phyloP scores from a whole-genome alignment of 2,113 vertebrate genomes.

The Megaptera novaeangliae region DNA sequence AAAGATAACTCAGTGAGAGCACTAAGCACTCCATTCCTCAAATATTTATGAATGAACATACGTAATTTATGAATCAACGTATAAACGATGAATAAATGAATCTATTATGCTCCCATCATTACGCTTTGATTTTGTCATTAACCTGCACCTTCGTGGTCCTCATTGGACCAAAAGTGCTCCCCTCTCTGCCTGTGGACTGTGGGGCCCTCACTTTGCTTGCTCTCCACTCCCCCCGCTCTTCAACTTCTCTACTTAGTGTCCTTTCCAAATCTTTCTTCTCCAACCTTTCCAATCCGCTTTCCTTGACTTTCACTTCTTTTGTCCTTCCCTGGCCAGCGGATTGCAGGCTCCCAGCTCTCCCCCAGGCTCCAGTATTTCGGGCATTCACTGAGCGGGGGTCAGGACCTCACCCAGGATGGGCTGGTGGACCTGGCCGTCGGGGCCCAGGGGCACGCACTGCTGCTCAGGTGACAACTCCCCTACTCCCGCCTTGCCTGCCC shows the following conservation, averaged over 20 bases:
- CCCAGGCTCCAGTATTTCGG: constrained; percentile 81
- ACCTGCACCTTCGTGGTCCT: background rate
- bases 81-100: background rate
- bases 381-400: constrained; percentile 79
- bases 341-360: constrained; percentile 65
- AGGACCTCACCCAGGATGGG: constrained; percentile 81
- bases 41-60: background rate
- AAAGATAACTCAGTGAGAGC: background rate
- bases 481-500: fast-evolving
- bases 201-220: too few relatives aligned
- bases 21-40: background rate
- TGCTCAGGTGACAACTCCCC: constrained; percentile 81
- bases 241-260: background rate
- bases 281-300: fast-evolving
- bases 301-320: background rate
- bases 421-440: constrained; percentile 84
- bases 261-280: background rate
- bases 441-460: constrained; percentile 75
- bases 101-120: background rate
- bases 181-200: too few relatives aligned
- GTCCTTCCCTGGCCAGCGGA: constrained; percentile 73
- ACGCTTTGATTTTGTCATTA: background rate
- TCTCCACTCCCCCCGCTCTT: background rate
- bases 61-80: background rate
- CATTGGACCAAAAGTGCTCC: too few relatives aligned